These are phyloP conservation scores for Trichogramma pretiosum DNA, from an alignment of 1,140 invertebrate species.

Conservation along the genomic window DNA sequence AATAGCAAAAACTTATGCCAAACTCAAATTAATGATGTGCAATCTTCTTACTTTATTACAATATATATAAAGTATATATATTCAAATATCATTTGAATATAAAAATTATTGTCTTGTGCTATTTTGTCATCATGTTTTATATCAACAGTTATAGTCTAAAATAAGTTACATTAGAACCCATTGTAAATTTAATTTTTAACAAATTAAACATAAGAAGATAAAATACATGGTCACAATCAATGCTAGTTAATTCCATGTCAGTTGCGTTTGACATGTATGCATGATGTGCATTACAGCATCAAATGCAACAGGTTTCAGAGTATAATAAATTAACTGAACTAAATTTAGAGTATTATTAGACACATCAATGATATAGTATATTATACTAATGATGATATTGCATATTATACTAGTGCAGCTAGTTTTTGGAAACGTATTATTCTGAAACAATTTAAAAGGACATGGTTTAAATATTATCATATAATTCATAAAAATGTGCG, in stretches of 20 bases:
- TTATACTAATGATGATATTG: no score
- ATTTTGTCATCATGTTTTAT: constrained; percentile 99
- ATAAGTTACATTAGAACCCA: background rate
- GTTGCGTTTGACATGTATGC: constrained; percentile 98
- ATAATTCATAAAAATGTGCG: background rate
- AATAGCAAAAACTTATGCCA: constrained; percentile 53
- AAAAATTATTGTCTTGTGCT: constrained; percentile 82
- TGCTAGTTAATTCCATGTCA: constrained; percentile 87
- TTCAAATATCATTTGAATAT: constrained; percentile 83
- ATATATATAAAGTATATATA: constrained; percentile 94
- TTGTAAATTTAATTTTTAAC: constrained; percentile 3
- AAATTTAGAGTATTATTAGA: constrained; percentile 89
- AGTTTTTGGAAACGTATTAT: constrained; percentile 83
- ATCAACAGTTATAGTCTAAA: constrained; percentile 80
- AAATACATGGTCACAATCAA: constrained; percentile 64
- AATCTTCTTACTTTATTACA: constrained; percentile 81
- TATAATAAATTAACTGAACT: constrained; percentile 86
- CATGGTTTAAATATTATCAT: no score
- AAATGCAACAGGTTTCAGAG: constrained; percentile 73
- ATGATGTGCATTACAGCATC: constrained; percentile 91
- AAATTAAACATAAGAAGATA: constrained; percentile 1
- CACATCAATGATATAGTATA: constrained; percentile 95
- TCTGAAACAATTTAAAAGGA: constrained; percentile 52
- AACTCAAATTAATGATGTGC: constrained; percentile 85
- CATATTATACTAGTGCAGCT: constrained; percentile 92